These are phyloP conservation scores for Lophura nycthemera DNA, from an alignment of 2,113 vertebrate genomes.

Conservation along the genomic window DNA sequence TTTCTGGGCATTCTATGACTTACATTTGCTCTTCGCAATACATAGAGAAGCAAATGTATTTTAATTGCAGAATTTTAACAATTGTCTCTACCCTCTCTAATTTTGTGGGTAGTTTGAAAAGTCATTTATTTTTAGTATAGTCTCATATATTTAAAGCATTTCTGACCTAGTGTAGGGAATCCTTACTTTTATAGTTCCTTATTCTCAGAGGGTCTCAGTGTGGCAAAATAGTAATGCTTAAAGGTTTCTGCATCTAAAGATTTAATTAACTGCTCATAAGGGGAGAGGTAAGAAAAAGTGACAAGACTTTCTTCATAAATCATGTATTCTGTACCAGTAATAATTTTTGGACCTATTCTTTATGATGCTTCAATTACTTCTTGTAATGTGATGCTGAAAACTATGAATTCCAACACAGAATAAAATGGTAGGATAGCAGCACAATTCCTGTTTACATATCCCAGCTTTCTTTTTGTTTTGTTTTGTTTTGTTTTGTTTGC, in stretches of 20 bases:
- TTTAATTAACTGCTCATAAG: background rate
- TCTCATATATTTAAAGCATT: background rate
- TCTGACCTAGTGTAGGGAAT: background rate
- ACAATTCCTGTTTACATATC: background rate
- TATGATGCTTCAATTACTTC: background rate
- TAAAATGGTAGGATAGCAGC: background rate
- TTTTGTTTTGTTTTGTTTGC: background rate
- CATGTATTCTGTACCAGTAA: background rate
- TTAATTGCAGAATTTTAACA: background rate
- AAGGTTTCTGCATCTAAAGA: background rate
- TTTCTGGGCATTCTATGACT: background rate
- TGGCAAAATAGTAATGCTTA: background rate
- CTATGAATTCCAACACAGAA: accelerated
- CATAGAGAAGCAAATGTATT: background rate
- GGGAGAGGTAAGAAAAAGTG: background rate
- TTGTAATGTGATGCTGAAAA: background rate
- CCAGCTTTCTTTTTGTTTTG: background rate
- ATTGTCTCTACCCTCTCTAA: background rate
- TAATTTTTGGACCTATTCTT: background rate
- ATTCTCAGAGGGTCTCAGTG: background rate
- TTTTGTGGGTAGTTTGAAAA: background rate
- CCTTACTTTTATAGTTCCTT: background rate
- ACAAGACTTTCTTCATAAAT: background rate
- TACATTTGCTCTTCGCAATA: background rate
- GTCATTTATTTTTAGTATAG: background rate